phyloP scores from a whole-genome alignment of 2,797 vertebrate species.

The Oreochromis grahami region DNA sequence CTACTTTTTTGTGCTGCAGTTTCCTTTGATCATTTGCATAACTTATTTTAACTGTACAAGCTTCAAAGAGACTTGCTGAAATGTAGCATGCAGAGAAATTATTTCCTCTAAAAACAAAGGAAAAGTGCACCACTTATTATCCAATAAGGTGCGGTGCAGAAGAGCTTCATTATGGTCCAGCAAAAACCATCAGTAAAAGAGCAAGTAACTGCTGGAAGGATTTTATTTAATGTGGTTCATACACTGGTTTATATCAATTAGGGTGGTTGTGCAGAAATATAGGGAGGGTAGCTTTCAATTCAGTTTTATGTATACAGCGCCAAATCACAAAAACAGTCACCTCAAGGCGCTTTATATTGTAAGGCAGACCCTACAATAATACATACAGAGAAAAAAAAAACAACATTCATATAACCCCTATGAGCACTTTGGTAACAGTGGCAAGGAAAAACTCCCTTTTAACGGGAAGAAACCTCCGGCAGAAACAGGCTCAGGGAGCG shows the following conservation, averaged over 20 bases:
- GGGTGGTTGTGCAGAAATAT: not conserved
- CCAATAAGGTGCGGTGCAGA: not conserved
- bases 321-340: not conserved
- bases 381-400: not conserved
- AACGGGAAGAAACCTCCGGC: not conserved
- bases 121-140: not conserved
- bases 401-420: not conserved
- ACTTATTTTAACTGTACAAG: conserved; percentile 47
- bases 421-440: not conserved
- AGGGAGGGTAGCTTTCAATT: not conserved
- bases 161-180: not conserved
- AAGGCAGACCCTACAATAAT: not conserved
- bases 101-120: conserved; percentile 6
- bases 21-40: conserved; percentile 59
- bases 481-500: not conserved
- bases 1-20: conserved; percentile 10
- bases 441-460: not conserved
- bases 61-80: conserved; percentile 59
- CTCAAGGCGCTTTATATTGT: not conserved
- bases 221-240: not conserved
- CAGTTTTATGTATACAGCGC: not conserved
- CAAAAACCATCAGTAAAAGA: not conserved
- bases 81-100: conserved; percentile 28
- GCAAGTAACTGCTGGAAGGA: not conserved
- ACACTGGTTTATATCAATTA: not conserved